A percentile compares a stretch with the other conserved stretches of the same genome.
Conservation (phyloP, 2,888 invertebrate genomes). For the Netelia fuscicornis region DNA sequence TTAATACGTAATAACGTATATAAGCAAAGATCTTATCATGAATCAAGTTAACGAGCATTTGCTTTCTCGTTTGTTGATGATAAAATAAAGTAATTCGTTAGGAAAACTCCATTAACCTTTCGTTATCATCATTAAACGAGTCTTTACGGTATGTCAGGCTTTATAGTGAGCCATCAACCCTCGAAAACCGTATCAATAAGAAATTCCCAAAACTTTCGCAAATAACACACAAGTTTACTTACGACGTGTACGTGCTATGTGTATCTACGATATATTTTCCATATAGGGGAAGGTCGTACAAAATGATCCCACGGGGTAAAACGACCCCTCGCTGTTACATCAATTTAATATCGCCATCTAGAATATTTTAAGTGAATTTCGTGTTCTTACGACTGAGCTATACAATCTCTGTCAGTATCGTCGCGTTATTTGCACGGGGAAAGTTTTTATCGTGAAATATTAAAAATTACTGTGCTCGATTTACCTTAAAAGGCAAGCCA, state of each 20-base stretch:
- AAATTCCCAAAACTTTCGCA: conserved; percentile 14
- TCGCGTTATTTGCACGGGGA: too few relatives aligned
- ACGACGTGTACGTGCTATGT: not conserved
- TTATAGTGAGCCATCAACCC: not conserved
- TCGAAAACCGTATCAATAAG: not conserved
- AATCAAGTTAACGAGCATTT: not conserved
- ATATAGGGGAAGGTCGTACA: not conserved
- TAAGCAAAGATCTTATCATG: too few relatives aligned
- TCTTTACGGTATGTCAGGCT: not conserved
- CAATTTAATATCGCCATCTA: too few relatives aligned
- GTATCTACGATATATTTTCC: not conserved
- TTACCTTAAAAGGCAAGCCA: too few relatives aligned
- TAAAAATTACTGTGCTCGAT: too few relatives aligned
- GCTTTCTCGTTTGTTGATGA: not conserved
- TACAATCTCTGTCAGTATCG: too few relatives aligned
- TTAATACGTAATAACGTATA: too few relatives aligned
- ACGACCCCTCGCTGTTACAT: too few relatives aligned
- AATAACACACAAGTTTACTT: conserved; percentile 5
- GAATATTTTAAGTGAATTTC: too few relatives aligned
- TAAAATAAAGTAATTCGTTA: not conserved
- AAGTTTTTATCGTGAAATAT: too few relatives aligned
- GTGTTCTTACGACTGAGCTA: too few relatives aligned
- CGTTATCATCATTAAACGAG: conserved; percentile 27
- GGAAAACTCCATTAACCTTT: conserved; percentile 4
- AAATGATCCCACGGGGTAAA: too few relatives aligned